Base-by-base conservation (phyloP, 2,797 vertebrate species). In the Halcyon leucocephala region DNA sequence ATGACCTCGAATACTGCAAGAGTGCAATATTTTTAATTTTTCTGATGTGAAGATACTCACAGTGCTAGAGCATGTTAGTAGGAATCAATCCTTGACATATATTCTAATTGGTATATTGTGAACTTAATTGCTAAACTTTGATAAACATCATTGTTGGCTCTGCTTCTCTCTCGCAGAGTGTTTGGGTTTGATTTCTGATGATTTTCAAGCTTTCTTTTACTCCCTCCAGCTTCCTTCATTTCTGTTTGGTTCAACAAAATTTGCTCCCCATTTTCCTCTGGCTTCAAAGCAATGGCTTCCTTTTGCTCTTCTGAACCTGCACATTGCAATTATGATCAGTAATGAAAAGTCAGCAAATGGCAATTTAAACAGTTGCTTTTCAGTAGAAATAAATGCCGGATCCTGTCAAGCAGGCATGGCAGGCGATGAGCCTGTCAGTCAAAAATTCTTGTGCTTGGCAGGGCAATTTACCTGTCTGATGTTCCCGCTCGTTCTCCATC, bases 381-480 rank as follows among this genome's bases (percentile, higher is more conserved):
- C 81, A 77, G 70, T 26, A 70, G 81, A 90, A 88, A 79, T 49
- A 86, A 89, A 76, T 55, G 55, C 46, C 70, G 62, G 70, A 86
- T 95, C 58, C 55, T 82, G 66, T 84, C 2, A 6, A 82, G 77
- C 77, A 94, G 76, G 64, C 80, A 90, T 44, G 55, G 80, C 77
- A 93, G 83, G 80, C 5, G 20, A 88, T 77, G 54, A 94, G 86
- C 52, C 81, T 94, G 95, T 91, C 95, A 95, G 60, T 92, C 88
- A 92, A 37, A 41, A 90, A n/a, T 41, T 77, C 80, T 84, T 64
- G 24, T 71, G 67, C 52, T 92, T 86, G 91, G 78, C 90, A 92
- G 64, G 74, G 52, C 0, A 35, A 94, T 95, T 94, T 97, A 95
- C 93, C 82, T 96, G 90, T 64, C 86, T 93, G 90, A 93, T 94